Percentiles rank a stretch among this genome's conserved stretches.
Conservation (phyloP, 2,888 invertebrate species). For the Sepiola atlantica region DNA sequence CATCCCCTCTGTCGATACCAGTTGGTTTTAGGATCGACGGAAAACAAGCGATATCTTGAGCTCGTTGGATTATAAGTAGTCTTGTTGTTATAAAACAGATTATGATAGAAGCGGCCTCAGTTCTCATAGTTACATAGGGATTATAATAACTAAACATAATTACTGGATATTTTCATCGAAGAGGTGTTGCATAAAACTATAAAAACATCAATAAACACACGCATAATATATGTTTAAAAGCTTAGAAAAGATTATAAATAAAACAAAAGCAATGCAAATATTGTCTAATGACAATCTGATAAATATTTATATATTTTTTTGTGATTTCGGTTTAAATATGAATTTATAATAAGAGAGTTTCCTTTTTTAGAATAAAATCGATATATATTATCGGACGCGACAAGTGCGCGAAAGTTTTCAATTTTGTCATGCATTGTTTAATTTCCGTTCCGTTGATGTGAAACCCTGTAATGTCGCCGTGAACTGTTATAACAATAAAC, state of each 20-base stretch:
- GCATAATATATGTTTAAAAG: too few species aligned
- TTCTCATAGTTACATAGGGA: too few species aligned
- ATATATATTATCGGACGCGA: neutral
- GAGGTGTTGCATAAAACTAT: too few species aligned
- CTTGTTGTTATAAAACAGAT: too few species aligned
- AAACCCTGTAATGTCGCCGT: neutral
- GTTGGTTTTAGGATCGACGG: too few species aligned
- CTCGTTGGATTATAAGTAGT: too few species aligned
- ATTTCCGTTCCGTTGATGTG: neutral
- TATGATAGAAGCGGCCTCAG: too few species aligned
- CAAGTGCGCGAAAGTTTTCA: neutral
- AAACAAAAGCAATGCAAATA: neutral
- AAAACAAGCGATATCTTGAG: too few species aligned
- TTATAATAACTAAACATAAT: too few species aligned
- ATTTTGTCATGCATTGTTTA: neutral
- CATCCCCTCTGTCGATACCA: too few species aligned
- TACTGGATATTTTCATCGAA: too few species aligned
- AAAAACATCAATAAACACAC: too few species aligned
- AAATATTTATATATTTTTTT: neutral
- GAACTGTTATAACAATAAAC: neutral
- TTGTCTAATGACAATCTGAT: neutral
- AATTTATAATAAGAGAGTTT: neutral
- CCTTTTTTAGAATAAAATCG: neutral
- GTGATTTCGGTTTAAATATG: neutral
- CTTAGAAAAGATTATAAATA: neutral